phyloP scores from a whole-genome alignment of 2,888 invertebrate genomes.

The Tethea ocularis region DNA sequence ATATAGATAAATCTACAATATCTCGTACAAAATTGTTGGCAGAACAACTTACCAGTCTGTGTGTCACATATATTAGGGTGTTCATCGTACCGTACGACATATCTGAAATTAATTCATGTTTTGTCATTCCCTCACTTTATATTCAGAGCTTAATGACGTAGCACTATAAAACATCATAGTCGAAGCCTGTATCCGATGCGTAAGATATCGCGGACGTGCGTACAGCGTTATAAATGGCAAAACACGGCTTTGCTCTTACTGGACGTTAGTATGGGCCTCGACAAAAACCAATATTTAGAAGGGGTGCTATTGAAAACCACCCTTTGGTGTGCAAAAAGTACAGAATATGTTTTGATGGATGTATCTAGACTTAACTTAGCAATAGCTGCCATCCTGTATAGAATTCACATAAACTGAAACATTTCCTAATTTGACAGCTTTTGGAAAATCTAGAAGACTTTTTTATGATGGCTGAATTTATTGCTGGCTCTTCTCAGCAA shows the following conservation, averaged over 20 bases:
- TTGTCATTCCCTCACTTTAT: constrained; percentile 82
- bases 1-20: too few species aligned
- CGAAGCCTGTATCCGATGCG: constrained; percentile 58
- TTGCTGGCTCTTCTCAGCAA: too few species aligned
- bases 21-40: constrained; percentile 14
- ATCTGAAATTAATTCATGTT: constrained; percentile 83
- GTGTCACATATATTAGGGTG: constrained; percentile 55
- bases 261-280: constrained; percentile 56
- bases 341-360: constrained; percentile 77
- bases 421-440: too few species aligned
- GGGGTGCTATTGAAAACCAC: constrained; percentile 77
- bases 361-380: constrained; percentile 44
- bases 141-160: constrained; percentile 78
- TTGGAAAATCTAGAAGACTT: too few species aligned
- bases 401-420: neutral
- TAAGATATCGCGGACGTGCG: constrained; percentile 72
- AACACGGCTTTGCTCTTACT: constrained; percentile 82
- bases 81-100: constrained; percentile 78
- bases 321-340: constrained; percentile 74
- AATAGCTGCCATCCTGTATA: neutral
- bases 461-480: too few species aligned
- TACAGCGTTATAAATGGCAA: constrained; percentile 72
- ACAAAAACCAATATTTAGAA: constrained; percentile 83
- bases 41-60: constrained; percentile 27
- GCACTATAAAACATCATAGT: constrained; percentile 75